Base-by-base conservation (phyloP, 2,113 vertebrate species). In the Stegostoma tigrinum region DNA sequence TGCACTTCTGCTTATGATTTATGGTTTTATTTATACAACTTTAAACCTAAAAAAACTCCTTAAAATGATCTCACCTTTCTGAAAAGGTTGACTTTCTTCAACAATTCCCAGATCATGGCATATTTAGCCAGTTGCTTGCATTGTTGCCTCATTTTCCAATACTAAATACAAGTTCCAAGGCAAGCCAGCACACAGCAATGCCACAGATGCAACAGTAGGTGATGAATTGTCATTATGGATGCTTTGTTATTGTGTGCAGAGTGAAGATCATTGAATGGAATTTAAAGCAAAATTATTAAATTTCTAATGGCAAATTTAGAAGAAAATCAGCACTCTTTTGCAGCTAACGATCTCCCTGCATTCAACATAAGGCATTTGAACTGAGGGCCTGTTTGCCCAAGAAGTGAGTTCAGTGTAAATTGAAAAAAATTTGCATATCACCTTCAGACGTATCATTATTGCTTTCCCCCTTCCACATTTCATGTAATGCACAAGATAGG, bases 281-380 rank as follows among this genome's bases (percentile, higher is more conserved):
- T 30, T 21, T 5, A 94, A 70, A 70, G 34, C 17, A 72, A 48
- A 72, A 48, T 34, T 34, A 72, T 72, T 17, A 48, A 14, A 34
- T 95, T 95, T 72, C 94, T 34, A 70, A 45, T 72, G 68, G 24
- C 30, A 10, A 68, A 68, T 42, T 94, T 68, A 68, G 68, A 94
- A 94, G 42, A 68, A 94, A 45, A 68, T 45, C 90, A 68, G 91
- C 64, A 72, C 24, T 95, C 67, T 72, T 52, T 34, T 24, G 24
- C 45, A 95, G 94, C 42, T 30, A 95, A 34, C 23, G 42, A 52
- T 95, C 48, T 90, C 94, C 94, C 94, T 95, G 94, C 94, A 72
- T 42, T 72, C 94, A 75, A 95, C 24, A 48, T 95, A 95, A 95
- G 94, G 94, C 94, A 72, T 95, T 45, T 75, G 67, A 95, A 23